Base-by-base conservation (phyloP, 2,888 invertebrate genomes). In the Drosophila paramelanica region DNA sequence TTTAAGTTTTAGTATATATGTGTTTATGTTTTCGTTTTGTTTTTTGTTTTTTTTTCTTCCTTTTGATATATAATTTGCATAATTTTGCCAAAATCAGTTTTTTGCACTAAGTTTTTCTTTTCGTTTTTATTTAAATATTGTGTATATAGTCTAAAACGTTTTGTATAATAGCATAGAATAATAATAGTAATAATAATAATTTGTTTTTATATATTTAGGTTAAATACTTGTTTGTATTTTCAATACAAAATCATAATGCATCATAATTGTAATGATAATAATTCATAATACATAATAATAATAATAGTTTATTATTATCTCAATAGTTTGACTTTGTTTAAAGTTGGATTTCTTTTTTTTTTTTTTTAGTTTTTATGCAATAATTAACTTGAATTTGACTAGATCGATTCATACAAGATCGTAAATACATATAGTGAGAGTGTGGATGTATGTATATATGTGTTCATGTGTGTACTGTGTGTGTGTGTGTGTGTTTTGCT, bases 361-460 rank as follows among this genome's bases (percentile, higher is more conserved):
- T 17, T 65, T 61, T 49, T 61, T 68, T 51, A 41, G 49, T 77
- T 56, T 60, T 80, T 88, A 87, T 88, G 81, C 82, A 85, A 88
- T 85, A 89, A 90, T 90, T 91, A 90, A 90, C 88, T 91, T 90
- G 90, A 91, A 91, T 91, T 91, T 91, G 91, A 91, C 91, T 91
- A 91, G 91, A 88, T 88, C 80, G 85, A 89, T 88, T 88, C 72
- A 78, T 84, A 82, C 76, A 83, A 72, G 81, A 84, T 86, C 76
- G 81, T 76, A 78, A 88, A 84, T 86, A 83, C 77, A 85, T 88
- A 79, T 77, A 76, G 79, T 67, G 67, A 53, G 59, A 47, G 41
- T 56, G 56, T 73, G 53, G 62, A 49, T 55, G 50, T 10, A 49
- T 62, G 58, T 49, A 8, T 62, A 45, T 58, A 47, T 42, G 20